Evolutionary conservation across 2,888 invertebrate genomes (phyloP).

Genomic region (Tanytarsus gracilentus): DNA sequence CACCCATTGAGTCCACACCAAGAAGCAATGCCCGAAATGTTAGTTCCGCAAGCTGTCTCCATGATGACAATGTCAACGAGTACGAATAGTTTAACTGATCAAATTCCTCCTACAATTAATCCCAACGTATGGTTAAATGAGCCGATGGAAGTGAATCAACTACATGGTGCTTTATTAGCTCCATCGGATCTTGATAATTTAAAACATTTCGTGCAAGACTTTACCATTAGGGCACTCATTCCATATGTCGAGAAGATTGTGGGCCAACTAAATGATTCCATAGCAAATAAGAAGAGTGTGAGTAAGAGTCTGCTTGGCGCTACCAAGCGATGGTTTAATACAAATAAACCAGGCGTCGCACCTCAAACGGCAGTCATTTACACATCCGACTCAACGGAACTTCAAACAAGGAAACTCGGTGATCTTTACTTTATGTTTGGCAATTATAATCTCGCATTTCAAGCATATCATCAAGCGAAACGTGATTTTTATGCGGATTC

Average conservation of each 20-base stretch:
- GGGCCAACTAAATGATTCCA: slow-evolving; percentile 63
- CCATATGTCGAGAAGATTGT: slow-evolving; percentile 90
- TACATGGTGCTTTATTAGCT: slow-evolving; percentile 67
- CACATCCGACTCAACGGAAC: slow-evolving; percentile 74
- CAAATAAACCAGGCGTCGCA: slow-evolving; percentile 72
- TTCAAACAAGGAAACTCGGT: slow-evolving; percentile 85
- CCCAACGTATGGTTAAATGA: slow-evolving; percentile 52
- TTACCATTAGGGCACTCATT: slow-evolving; percentile 72
- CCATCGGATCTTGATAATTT: slow-evolving; percentile 77
- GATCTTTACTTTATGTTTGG: slow-evolving; percentile 96
- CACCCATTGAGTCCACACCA: slow-evolving; percentile 70
- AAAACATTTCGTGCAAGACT: slow-evolving; percentile 76
- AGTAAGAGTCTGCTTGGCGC: slow-evolving; percentile 88
- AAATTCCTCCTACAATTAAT: slow-evolving; percentile 39
- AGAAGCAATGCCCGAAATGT: slow-evolving; percentile 41
- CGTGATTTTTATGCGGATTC: slow-evolving; percentile 94
- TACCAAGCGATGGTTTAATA: slow-evolving; percentile 91
- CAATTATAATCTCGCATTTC: slow-evolving; percentile 84
- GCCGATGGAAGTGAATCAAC: slow-evolving; percentile 44
- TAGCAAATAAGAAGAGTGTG: slow-evolving; percentile 81
- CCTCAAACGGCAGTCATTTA: slow-evolving; percentile 74
- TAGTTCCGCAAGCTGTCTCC: slow-evolving; percentile 43
- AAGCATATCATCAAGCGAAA: slow-evolving; percentile 93
- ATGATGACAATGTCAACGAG: slow-evolving; percentile 46
- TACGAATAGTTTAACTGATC: slow-evolving; percentile 50